A percentile compares a stretch with the other conserved stretches of the same genome.
Conservation (phyloP, 2,113 vertebrate species). For the Balaeniceps rex region DNA sequence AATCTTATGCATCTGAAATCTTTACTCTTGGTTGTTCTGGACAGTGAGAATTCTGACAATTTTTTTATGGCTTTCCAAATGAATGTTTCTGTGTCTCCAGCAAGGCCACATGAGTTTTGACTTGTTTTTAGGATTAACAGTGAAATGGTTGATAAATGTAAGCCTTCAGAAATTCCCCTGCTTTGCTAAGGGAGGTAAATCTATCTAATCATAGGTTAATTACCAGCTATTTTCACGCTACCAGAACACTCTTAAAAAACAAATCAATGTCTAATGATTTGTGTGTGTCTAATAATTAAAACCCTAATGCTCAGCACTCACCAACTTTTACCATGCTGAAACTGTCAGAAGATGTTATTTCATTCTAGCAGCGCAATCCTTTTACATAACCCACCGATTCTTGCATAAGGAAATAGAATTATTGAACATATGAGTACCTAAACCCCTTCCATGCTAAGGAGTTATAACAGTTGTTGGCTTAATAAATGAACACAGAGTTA, state of each 20-base stretch:
- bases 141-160: not conserved
- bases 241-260: slow-evolving; percentile 41
- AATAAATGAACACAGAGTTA: not conserved
- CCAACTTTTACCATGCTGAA: not conserved
- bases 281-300: slow-evolving; percentile 52
- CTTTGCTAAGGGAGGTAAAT: slow-evolving; percentile 17
- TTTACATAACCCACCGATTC: not conserved
- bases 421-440: not conserved
- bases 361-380: not conserved
- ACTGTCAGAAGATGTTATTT: not conserved
- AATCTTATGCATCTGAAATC: not conserved
- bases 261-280: slow-evolving; percentile 54
- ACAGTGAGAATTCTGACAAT: not conserved
- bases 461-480: not conserved
- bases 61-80: not conserved
- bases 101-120: not conserved
- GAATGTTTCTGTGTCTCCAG: not conserved
- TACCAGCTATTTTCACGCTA: slow-evolving; percentile 43
- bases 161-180: not conserved
- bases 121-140: not conserved
- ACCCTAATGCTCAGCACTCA: not conserved
- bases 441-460: not conserved
- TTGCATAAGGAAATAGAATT: not conserved
- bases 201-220: slow-evolving; percentile 42
- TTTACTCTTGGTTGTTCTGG: not conserved